Base-by-base conservation (phyloP, 2,797 vertebrate genomes). In the Cuniculus paca region DNA sequence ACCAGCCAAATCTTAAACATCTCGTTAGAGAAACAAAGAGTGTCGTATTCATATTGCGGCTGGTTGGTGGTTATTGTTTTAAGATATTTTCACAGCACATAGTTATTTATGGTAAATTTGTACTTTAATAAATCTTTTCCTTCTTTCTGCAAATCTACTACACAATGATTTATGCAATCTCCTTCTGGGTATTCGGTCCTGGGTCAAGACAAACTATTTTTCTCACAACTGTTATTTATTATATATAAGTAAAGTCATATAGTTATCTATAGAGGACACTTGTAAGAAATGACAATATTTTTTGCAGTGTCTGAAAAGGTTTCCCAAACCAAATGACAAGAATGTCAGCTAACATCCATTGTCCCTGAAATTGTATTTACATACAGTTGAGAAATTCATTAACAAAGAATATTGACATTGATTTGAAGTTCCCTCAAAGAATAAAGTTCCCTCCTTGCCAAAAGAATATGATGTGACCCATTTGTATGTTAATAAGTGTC, bases 201-300 rank as follows among this genome's bases (percentile, higher is more conserved):
- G 74, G 87, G 95, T 90, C 94, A 95, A 90, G 88, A 90, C 22
- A 83, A 97, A 80, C 91, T 95, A 22, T 95, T 96, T 97, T 94
- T 34, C 74, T 92, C 63, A 88, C 91, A 93, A 91, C 68, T 93
- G 84, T 90, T 94, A 93, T 84, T 95, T 96, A 28, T 90, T 95
- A 74, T 56, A 94, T 81, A 28, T 58, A 88, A 94, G 39, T 70
- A 86, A 74, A 93, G 85, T 95, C 87, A 91, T 56, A 78, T 26
- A 93, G 48, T 97, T 97, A 78, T 98, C 91, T 94, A 82, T 63
- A 95, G 77, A 90, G 56, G 81, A 85, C 39, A 82, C 39, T 96
- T 86, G n/a, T 92, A 95, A 95, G 94, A 95, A 91, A 96, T 93
- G 79, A 93, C 65, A 94, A 22, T 91, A 45, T 89, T 93, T 95